A percentile compares a stretch with the other conserved stretches of the same genome.
Evolutionary conservation across 2,888 invertebrate species (phyloP).

Genomic region (Spisula solida): DNA sequence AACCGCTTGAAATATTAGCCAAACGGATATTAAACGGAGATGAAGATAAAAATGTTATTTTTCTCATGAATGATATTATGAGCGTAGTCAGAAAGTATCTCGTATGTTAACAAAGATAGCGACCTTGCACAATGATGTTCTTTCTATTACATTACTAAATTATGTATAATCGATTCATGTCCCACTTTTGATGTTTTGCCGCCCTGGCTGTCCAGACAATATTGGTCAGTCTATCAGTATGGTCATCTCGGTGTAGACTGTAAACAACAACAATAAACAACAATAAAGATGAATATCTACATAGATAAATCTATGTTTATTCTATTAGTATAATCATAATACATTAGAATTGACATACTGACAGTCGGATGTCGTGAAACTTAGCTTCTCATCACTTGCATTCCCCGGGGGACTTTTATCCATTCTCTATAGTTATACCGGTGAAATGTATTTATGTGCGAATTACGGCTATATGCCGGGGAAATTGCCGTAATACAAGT

Average conservation of each 20-base stretch:
- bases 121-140: neutral
- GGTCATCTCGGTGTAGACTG: constrained; percentile 32
- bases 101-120: neutral
- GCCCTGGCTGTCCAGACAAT: neutral
- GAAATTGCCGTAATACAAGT: neutral
- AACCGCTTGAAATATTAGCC: neutral
- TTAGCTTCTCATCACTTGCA: constrained; percentile 7
- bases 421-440: neutral
- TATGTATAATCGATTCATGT: neutral
- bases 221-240: neutral
- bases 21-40: neutral
- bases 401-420: constrained; percentile 47
- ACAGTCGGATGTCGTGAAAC: constrained; percentile 51
- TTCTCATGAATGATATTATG: no score
- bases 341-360: constrained; percentile 61
- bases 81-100: neutral
- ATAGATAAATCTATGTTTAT: constrained; percentile 68
- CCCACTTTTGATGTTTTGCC: neutral
- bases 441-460: neutral
- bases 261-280: constrained; percentile 12
- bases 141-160: neutral
- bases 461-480: neutral
- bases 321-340: constrained; percentile 60
- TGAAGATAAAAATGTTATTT: no score
- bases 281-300: constrained; percentile 49